Evolutionary conservation across 2,113 vertebrate species (phyloP).

Genomic region (Gasterosteus nipponicus): DNA sequence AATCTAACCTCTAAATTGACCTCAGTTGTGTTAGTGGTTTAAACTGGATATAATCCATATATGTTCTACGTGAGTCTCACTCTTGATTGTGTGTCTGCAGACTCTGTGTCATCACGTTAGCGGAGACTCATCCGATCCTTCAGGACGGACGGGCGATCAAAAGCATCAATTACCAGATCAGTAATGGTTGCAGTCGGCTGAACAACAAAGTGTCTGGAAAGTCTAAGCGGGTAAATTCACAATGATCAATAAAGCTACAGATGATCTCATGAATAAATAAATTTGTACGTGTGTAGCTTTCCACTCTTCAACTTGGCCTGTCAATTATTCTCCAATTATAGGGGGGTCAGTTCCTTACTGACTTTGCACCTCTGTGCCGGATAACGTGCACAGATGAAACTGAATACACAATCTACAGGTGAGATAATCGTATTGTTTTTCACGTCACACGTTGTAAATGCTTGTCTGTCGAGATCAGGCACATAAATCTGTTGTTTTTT

Average conservation of each 20-base stretch:
- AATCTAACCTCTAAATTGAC: neutral
- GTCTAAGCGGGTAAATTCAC: slow-evolving; percentile 90
- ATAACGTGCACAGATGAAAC: slow-evolving; percentile 91
- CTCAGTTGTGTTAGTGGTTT: neutral
- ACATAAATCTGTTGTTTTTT: neutral
- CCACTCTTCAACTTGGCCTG: neutral
- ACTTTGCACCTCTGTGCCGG: slow-evolving; percentile 93
- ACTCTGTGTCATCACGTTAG: slow-evolving; percentile 94
- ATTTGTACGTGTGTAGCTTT: neutral
- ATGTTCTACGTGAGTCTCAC: neutral
- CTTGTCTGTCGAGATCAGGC: neutral
- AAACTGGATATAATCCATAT: neutral
- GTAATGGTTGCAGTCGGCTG: slow-evolving; percentile 93
- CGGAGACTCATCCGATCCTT: slow-evolving; percentile 93
- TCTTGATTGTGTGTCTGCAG: slow-evolving; percentile 71
- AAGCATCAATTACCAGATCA: slow-evolving; percentile 95
- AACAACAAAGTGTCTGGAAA: slow-evolving; percentile 98
- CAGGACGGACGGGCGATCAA: slow-evolving; percentile 87
- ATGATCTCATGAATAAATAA: neutral
- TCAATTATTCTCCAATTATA: slow-evolving; percentile 42
- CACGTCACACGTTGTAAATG: neutral
- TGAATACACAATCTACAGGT: slow-evolving; percentile 96
- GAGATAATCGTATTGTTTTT: slow-evolving; percentile 27
- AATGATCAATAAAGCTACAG: neutral
- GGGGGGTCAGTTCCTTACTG: slow-evolving; percentile 97